Evolutionary conservation across 2,797 vertebrate species (phyloP).

Genomic region (Pangasius djambal): DNA sequence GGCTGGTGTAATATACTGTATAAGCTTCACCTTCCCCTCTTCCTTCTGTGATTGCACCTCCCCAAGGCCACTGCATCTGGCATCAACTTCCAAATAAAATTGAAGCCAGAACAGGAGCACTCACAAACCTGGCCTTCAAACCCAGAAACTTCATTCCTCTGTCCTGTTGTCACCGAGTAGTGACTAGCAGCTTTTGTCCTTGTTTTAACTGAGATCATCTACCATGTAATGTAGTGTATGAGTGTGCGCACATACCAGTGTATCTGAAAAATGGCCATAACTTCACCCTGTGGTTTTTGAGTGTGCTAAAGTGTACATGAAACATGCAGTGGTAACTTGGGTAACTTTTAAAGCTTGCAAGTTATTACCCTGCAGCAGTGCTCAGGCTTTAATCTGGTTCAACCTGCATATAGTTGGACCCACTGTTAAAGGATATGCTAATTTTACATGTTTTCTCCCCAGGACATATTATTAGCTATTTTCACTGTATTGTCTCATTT

Average conservation of each 20-base stretch:
- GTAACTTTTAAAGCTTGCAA: constrained; percentile 67
- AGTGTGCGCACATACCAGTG: neutral
- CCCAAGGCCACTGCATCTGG: neutral
- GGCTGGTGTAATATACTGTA: neutral
- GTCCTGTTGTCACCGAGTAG: neutral
- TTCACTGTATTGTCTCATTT: constrained; percentile 69
- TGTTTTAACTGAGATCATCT: neutral
- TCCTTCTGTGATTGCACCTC: neutral
- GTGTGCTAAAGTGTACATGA: neutral
- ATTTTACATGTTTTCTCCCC: constrained; percentile 63
- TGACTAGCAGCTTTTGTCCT: neutral
- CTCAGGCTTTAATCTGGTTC: constrained; percentile 64
- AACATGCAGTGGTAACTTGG: constrained; percentile 37
- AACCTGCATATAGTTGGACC: constrained; percentile 57
- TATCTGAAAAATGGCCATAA: neutral
- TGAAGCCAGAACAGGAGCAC: neutral
- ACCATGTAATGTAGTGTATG: neutral
- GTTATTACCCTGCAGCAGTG: constrained; percentile 62
- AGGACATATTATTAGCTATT: constrained; percentile 58
- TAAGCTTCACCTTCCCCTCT: neutral
- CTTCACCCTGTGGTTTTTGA: neutral
- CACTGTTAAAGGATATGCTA: constrained; percentile 69
- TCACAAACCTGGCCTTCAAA: constrained; percentile 1
- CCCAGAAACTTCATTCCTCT: neutral
- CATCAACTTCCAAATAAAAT: neutral